Conservation (phyloP, 2,797 vertebrate species). For the Hapalemur alaotrensis region DNA sequence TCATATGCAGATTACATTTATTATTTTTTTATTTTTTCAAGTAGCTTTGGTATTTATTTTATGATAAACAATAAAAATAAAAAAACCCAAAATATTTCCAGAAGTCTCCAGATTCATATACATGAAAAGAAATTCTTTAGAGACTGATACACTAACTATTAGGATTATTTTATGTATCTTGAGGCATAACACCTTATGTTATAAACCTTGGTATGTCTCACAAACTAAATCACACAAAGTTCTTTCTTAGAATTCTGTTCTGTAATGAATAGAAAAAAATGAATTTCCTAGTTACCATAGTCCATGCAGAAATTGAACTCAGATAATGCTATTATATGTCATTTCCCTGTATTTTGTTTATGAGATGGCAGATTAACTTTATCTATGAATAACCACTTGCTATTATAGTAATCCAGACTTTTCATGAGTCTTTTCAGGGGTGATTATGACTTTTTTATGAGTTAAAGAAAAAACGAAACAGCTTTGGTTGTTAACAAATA, state of each 20-base stretch:
- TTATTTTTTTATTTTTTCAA: neutral
- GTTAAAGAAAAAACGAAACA: neutral
- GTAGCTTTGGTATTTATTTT: neutral
- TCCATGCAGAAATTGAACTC: neutral
- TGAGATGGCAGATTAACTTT: neutral
- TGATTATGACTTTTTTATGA: neutral
- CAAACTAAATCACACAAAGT: neutral
- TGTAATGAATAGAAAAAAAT: neutral
- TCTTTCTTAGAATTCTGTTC: neutral
- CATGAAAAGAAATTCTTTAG: constrained; percentile 7
- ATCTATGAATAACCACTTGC: neutral
- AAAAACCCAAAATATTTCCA: neutral
- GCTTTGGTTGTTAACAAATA: neutral
- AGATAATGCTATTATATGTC: neutral
- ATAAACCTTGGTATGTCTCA: neutral
- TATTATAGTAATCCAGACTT: neutral
- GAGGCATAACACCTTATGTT: neutral
- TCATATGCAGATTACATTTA: neutral
- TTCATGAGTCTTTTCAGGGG: neutral
- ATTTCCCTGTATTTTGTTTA: neutral
- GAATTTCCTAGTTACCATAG: neutral
- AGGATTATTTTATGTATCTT: neutral
- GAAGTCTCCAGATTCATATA: accelerated
- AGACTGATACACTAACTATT: constrained; percentile 31
- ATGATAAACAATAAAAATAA: neutral